A percentile compares a stretch with the other conserved stretches of the same genome.
Conservation (phyloP, 2,797 vertebrate species). For the Halcyon smyrnensis region DNA sequence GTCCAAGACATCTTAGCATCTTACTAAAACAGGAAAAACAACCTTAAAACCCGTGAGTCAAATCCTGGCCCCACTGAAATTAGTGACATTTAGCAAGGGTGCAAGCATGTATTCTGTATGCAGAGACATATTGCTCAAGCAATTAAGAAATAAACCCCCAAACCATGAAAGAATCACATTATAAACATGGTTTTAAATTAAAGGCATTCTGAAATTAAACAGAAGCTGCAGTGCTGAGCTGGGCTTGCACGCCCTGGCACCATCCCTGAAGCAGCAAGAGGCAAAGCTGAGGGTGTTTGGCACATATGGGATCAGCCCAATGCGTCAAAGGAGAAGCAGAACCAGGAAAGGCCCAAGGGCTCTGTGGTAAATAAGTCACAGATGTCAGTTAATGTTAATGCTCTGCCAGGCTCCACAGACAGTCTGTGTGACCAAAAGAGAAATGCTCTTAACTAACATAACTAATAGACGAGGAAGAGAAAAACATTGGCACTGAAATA, state of each 20-base stretch:
- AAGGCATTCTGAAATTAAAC: background rate
- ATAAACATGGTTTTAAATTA: background rate
- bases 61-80: background rate
- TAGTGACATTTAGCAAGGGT: background rate
- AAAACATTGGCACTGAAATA: background rate
- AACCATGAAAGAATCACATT: background rate
- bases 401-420: background rate
- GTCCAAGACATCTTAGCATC: background rate
- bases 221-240: background rate
- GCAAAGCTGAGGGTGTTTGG: background rate
- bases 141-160: background rate
- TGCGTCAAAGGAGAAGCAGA: background rate
- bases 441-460: background rate
- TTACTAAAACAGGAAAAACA: background rate
- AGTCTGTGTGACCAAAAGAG: background rate
- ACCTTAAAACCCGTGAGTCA: background rate
- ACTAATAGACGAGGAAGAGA: background rate
- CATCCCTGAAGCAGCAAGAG: background rate
- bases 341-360: background rate
- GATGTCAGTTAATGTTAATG: accelerated
- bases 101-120: background rate
- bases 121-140: background rate
- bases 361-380: background rate
- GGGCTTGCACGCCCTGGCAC: accelerated
- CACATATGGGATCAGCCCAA: accelerated